Evolutionary conservation across 2,797 vertebrate genomes (phyloP).

Genomic region (Tadarida brasiliensis): DNA sequence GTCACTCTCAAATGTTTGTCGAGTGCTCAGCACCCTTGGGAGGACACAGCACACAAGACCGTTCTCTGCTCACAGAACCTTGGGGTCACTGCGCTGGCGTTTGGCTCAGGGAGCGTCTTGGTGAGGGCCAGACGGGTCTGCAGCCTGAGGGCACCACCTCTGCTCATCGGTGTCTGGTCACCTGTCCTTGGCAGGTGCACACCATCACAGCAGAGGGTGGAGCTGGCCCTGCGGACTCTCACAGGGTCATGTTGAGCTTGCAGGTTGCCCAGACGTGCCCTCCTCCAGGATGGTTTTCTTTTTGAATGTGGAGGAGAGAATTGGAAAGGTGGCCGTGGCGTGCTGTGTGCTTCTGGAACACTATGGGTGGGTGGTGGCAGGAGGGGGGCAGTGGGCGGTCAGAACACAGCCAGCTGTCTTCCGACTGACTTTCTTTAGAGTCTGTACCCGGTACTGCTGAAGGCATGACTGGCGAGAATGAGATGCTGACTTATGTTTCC

Average conservation of each 20-base stretch:
- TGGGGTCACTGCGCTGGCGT: background rate
- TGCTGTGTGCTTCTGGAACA: background rate
- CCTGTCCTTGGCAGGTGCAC: background rate
- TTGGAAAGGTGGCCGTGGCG: background rate
- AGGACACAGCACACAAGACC: too few species aligned
- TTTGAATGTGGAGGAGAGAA: background rate
- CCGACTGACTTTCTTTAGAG: background rate
- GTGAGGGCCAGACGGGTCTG: background rate
- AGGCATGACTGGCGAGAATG: background rate
- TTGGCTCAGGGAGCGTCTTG: background rate
- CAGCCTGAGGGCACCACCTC: accelerated
- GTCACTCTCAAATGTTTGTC: background rate
- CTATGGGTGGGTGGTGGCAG: background rate
- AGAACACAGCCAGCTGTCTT: background rate
- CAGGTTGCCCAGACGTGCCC: background rate
- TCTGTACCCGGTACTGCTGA: background rate
- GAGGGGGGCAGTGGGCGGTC: background rate
- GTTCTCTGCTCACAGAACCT: accelerated
- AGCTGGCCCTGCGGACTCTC: accelerated
- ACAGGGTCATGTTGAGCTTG: background rate
- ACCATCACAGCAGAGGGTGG: background rate
- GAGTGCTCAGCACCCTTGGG: background rate
- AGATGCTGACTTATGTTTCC: background rate
- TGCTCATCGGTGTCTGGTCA: accelerated
- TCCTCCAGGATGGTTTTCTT: background rate